These are phyloP conservation scores for Keiferia lycopersicella DNA, from an alignment of 2,888 invertebrate species.

Conservation along the genomic window DNA sequence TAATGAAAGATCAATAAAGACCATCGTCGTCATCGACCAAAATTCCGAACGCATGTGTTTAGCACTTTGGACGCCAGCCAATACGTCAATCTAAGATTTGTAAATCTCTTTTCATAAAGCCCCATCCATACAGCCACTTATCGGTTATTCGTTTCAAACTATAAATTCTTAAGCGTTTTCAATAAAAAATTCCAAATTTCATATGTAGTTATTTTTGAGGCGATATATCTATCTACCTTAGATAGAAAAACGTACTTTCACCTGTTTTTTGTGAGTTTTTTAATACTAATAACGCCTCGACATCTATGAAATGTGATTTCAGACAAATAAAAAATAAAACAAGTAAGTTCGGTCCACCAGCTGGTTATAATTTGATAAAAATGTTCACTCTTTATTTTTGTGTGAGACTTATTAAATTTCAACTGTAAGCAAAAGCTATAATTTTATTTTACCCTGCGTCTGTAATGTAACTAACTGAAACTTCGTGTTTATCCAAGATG, in stretches of 20 bases:
- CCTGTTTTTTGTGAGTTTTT: too few relatives aligned
- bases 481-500: neutral
- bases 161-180: neutral
- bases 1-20: slow-evolving; percentile 28
- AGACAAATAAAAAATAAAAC: too few relatives aligned
- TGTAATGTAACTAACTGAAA: neutral
- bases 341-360: too few relatives aligned
- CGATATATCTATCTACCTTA: too few relatives aligned
- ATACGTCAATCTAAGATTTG: slow-evolving; percentile 37
- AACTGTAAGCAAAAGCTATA: too few relatives aligned
- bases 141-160: neutral
- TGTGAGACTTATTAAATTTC: too few relatives aligned
- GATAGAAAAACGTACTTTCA: too few relatives aligned
- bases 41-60: slow-evolving; percentile 33
- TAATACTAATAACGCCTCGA: too few relatives aligned
- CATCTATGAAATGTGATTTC: too few relatives aligned
- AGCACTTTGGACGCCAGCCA: slow-evolving; percentile 58
- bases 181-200: too few relatives aligned
- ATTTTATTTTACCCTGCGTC: neutral
- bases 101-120: slow-evolving; percentile 17
- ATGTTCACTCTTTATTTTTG: neutral
- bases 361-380: too few relatives aligned
- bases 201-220: too few relatives aligned
- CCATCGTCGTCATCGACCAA: slow-evolving; percentile 44
- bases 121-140: slow-evolving; percentile 12